Conservation (phyloP, 92 coral and sea anemone species). For the Pocillopora grandis region DNA sequence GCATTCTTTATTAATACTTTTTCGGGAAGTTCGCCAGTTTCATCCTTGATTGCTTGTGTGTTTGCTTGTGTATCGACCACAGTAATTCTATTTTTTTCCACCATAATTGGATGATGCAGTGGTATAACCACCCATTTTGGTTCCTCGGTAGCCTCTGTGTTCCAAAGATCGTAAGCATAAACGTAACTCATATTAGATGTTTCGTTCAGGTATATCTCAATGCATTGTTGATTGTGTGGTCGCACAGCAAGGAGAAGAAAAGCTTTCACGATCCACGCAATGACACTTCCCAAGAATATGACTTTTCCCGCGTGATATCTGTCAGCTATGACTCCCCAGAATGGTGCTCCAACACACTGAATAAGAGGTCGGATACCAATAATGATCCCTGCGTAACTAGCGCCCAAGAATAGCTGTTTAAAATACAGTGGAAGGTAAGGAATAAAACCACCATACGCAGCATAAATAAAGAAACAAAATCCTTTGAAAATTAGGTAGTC, state of each 20-base stretch:
- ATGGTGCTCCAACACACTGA: conserved; percentile 91
- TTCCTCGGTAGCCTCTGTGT: background rate
- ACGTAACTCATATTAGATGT: conserved; percentile 60
- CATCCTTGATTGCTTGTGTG: background rate
- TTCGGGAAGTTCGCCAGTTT: background rate
- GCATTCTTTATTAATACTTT: conserved; percentile 1
- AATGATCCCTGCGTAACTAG: conserved; percentile 70
- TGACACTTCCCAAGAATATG: conserved; percentile 72
- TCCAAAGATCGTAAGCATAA: conserved; percentile 63
- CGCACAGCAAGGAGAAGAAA: conserved; percentile 68
- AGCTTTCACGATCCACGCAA: conserved; percentile 84
- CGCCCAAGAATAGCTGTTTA: conserved; percentile 75
- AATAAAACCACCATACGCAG: conserved; percentile 77
- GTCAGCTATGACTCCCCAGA: conserved; percentile 80
- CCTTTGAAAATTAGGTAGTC: conserved; percentile 75
- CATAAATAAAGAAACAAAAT: conserved; percentile 86
- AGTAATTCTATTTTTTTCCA: conserved; percentile 30
- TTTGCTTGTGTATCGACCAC: conserved; percentile 3
- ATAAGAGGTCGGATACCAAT: conserved; percentile 87
- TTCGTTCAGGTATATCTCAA: conserved; percentile 61
- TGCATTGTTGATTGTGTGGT: conserved; percentile 83
- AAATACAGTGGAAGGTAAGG: conserved; percentile 89
- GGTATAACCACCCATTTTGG: conserved; percentile 58
- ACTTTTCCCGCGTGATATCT: conserved; percentile 71
- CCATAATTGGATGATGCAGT: conserved; percentile 12